These are phyloP conservation scores for Machimus atricapillus DNA, from an alignment of 2,888 invertebrate species.

Conservation along the genomic window DNA sequence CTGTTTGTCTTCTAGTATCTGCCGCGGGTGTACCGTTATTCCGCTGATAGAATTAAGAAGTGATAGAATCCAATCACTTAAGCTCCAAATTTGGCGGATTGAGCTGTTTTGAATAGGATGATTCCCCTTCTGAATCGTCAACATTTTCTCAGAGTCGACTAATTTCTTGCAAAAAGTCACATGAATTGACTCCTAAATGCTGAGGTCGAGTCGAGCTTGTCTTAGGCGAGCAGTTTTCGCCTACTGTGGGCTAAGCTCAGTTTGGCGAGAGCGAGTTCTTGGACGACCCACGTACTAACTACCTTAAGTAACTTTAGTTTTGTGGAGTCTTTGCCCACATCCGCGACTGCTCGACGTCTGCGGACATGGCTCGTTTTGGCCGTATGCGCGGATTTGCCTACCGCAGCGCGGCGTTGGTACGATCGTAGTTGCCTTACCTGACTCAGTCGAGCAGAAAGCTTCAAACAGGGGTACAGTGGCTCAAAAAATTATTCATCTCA, in stretches of 20 bases:
- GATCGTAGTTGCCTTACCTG: background rate
- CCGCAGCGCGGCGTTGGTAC: background rate
- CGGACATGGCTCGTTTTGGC: background rate
- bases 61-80: background rate
- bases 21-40: background rate
- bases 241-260: background rate
- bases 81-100: background rate
- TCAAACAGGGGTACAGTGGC: background rate
- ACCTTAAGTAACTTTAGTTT: background rate
- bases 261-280: background rate
- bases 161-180: background rate
- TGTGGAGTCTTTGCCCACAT: background rate
- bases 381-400: background rate
- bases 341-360: background rate
- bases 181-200: background rate
- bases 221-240: background rate
- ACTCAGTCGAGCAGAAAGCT: constrained; percentile 8
- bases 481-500: background rate
- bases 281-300: background rate
- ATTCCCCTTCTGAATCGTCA: background rate
- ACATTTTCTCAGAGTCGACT: background rate
- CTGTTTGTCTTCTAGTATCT: background rate
- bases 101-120: background rate
- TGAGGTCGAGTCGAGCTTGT: background rate
- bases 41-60: background rate